Evolutionary conservation across 2,113 vertebrate species (phyloP).

Genomic region (Acanthochromis polyacanthus): DNA sequence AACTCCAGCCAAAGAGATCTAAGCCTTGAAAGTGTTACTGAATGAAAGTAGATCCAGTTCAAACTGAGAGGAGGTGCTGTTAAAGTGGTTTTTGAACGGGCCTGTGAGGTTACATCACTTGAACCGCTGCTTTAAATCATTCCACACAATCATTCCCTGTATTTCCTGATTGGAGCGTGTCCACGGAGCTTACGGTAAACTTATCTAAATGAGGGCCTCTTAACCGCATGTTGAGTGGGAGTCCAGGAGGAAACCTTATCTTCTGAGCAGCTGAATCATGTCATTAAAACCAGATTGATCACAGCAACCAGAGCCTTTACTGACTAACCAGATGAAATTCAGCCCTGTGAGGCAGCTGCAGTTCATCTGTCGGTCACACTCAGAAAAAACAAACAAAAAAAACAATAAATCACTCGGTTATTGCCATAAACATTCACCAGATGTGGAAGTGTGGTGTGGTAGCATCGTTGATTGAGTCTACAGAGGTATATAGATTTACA

Average conservation of each 20-base stretch:
- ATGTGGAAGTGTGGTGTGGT: neutral
- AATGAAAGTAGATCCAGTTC: too few relatives aligned
- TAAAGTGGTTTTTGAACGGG: too few relatives aligned
- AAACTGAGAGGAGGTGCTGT: too few relatives aligned
- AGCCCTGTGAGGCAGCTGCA: too few relatives aligned
- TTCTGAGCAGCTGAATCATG: too few relatives aligned
- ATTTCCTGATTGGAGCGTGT: slow-evolving; percentile 23
- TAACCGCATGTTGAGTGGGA: slow-evolving; percentile 14
- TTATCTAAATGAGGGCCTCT: slow-evolving; percentile 2
- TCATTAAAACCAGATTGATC: neutral
- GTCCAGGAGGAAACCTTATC: neutral
- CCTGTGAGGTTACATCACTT: too few relatives aligned
- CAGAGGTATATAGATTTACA: neutral
- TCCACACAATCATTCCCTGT: neutral
- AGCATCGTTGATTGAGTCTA: neutral
- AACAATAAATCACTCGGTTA: neutral
- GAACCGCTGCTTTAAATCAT: neutral
- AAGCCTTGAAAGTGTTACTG: too few relatives aligned
- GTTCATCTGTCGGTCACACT: too few relatives aligned
- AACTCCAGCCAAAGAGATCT: too few relatives aligned
- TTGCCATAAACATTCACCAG: slow-evolving; percentile 8
- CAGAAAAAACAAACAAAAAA: too few relatives aligned
- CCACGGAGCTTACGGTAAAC: slow-evolving; percentile 20
- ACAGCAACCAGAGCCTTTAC: neutral
- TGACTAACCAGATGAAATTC: neutral